Conservation (phyloP, 37 sponge, comb jelly and placozoan species). For the Oopsacas minuta region DNA sequence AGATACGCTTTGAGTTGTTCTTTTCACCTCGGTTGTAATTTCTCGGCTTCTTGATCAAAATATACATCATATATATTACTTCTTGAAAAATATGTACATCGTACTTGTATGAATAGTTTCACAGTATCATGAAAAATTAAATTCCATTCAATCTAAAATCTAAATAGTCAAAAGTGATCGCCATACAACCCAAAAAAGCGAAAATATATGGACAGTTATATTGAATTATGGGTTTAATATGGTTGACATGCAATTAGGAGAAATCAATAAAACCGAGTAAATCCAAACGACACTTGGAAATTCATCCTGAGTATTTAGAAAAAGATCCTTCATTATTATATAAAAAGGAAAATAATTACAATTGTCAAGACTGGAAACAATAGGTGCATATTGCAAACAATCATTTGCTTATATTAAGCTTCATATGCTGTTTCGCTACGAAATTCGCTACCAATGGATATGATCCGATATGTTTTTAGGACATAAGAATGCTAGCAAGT, state of each 20-base stretch:
- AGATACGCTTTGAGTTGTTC: background rate
- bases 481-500: background rate
- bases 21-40: slow-evolving; percentile 13
- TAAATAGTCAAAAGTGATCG: background rate
- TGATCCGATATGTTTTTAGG: background rate
- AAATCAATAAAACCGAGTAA: slow-evolving; percentile 19
- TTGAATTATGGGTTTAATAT: background rate
- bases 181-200: background rate
- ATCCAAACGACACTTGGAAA: slow-evolving; percentile 14
- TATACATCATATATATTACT: background rate
- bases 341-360: background rate
- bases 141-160: background rate
- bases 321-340: slow-evolving; percentile 5
- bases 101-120: background rate
- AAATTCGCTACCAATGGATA: background rate
- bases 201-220: slow-evolving; percentile 12
- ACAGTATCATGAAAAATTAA: background rate
- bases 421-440: background rate
- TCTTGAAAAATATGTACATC: background rate
- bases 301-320: slow-evolving; percentile 19
- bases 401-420: background rate
- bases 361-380: background rate
- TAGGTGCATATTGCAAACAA: background rate
- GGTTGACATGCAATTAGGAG: background rate
- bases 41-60: background rate